Evolutionary conservation across 2,113 vertebrate genomes (phyloP), one percentile per base, ranked within the genome.

Genomic region (Damaliscus lunatus): DNA sequence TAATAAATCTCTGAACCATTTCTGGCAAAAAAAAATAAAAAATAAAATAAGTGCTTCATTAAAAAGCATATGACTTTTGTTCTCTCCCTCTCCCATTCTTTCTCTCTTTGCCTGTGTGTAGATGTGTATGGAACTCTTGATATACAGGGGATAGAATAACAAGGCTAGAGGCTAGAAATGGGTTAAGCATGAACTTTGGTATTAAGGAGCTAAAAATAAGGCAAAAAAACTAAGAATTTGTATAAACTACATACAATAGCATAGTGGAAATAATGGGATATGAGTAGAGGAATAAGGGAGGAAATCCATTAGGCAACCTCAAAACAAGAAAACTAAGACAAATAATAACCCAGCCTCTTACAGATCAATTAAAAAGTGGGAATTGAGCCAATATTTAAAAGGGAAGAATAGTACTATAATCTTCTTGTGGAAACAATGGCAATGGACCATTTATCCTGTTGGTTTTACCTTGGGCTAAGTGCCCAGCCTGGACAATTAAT

Each of bases 401-500:
- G 82, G 74, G 95, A 98, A 98, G 95, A 98, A 98, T 87, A 97
- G 97, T 96, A 91, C 95, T 97, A 90, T 98, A 98, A 98, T 98
- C 97, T 98, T 98, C 97, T 98, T 94, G 98, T 98, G 97, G 98
- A 98, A 98, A 89, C 36, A 91, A 97, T 99, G 98, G 98, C 98
- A 98, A 94, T 19, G 12, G 9, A 97, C 98, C 98, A 98, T 97
- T 98, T 98, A 98, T 98, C 86, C 87, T 98, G 97, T 97, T 98
- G 98, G 96, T 95, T 98, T 98, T 98, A 98, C 94, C 67, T 98
- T 99, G 98, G 98, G 94, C 92, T 92, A 31, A 46, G n/a, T 98
- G 98, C 98, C 98, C 98, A 98, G 97, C 96, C 91, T 98, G 97
- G 98, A 98, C 98, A 99, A 98, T 99, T 99, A 98, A 98, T 98